Conservation (phyloP, 2,888 invertebrate genomes). For the Lydus trimaculatus region DNA sequence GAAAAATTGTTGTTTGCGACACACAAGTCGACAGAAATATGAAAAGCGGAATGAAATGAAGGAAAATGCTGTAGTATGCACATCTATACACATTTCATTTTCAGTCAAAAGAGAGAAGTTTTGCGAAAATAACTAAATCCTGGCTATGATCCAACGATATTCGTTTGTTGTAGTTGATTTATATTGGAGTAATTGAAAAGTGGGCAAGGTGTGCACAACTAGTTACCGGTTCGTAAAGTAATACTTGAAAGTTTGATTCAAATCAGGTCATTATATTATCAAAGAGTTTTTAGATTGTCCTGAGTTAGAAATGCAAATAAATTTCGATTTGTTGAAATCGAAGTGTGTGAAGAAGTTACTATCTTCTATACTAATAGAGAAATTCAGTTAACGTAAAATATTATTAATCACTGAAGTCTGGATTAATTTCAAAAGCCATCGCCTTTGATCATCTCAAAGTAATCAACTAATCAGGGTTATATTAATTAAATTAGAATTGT, state of each 20-base stretch:
- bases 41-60: neutral
- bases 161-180: constrained; percentile 1
- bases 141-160: neutral
- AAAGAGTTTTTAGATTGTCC: no score
- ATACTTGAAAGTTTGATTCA: neutral
- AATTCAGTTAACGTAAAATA: neutral
- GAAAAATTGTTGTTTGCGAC: neutral
- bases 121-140: neutral
- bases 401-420: neutral
- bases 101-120: neutral
- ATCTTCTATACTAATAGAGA: no score
- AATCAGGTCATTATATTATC: neutral
- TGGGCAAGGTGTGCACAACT: neutral
- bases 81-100: neutral
- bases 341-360: no score
- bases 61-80: neutral
- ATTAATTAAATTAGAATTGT: neutral
- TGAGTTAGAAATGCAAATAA: no score
- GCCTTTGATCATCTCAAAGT: neutral
- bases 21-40: neutral
- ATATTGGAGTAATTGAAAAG: constrained; percentile 4
- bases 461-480: neutral
- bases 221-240: neutral
- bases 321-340: no score
- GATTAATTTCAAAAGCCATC: neutral